Evolutionary conservation across 2,113 vertebrate species (phyloP).

Genomic region (Pachycephala philippinensis): DNA sequence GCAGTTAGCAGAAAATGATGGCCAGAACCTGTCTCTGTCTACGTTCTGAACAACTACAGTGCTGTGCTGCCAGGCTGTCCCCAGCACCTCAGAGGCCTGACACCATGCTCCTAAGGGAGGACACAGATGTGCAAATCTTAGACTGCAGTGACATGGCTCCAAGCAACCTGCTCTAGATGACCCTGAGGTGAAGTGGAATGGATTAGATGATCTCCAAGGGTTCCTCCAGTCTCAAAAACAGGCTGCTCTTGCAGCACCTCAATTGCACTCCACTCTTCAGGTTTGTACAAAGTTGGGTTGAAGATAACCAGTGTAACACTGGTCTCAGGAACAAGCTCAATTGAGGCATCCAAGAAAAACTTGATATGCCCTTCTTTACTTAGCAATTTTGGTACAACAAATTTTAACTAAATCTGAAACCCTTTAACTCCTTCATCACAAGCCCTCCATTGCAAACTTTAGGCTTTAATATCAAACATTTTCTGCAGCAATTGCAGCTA

Average conservation of each 20-base stretch:
- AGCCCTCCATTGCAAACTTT: not conserved
- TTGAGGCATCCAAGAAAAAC: not conserved
- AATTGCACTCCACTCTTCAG: not conserved
- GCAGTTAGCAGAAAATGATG: not conserved
- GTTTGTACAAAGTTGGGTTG: not conserved
- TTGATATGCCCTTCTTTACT: not conserved
- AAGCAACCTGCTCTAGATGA: not conserved
- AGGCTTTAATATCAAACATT: not conserved
- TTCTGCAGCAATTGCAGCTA: not conserved
- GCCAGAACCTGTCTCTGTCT: not conserved
- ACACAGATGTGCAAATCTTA: not conserved
- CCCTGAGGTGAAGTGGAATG: not conserved
- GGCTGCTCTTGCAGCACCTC: not conserved
- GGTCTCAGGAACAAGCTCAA: not conserved
- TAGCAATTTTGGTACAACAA: not conserved
- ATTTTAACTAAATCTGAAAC: not conserved
- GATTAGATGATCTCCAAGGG: not conserved
- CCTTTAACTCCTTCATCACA: not conserved
- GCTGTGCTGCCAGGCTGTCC: not conserved
- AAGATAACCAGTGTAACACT: not conserved
- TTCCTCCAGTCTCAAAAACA: not conserved
- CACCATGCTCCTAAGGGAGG: rapidly evolving
- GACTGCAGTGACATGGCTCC: not conserved
- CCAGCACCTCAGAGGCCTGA: not conserved
- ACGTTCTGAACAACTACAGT: not conserved